These are phyloP conservation scores for Lucinisca nassula DNA, from an alignment of 2,888 invertebrate genomes.

Conservation along the genomic window DNA sequence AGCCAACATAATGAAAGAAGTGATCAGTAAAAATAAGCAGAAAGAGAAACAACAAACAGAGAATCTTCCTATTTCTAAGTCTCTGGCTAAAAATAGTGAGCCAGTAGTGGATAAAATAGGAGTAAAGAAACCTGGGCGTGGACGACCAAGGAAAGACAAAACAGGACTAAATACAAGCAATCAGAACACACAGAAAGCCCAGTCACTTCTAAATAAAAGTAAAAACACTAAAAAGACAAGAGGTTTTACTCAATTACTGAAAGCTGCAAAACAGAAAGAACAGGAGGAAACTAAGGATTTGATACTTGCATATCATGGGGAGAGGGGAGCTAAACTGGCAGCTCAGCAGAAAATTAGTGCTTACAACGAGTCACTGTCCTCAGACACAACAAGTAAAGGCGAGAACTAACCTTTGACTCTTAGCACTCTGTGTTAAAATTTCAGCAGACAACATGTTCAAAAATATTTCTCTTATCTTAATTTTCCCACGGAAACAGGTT, in stretches of 20 bases:
- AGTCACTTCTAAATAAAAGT: not conserved
- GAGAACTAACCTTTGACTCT: not conserved
- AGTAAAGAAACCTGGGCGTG: not conserved
- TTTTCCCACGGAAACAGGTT: too few species aligned
- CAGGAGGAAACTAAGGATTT: not conserved
- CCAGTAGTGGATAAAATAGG: not conserved
- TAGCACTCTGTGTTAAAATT: not conserved
- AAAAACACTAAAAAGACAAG: not conserved
- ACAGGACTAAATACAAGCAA: not conserved
- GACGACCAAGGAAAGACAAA: not conserved
- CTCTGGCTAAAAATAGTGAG: not conserved
- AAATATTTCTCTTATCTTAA: too few species aligned
- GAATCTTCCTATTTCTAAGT: not conserved
- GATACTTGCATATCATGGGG: not conserved
- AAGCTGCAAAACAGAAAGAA: not conserved
- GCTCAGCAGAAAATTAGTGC: slow-evolving; percentile 24
- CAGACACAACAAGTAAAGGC: not conserved
- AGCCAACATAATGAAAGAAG: not conserved
- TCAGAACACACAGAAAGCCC: not conserved
- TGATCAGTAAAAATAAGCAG: not conserved
- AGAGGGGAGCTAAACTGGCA: slow-evolving; percentile 25
- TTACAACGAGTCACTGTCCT: slow-evolving; percentile 7
- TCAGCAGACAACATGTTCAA: too few species aligned
- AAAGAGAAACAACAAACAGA: not conserved
- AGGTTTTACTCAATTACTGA: not conserved